These are phyloP conservation scores for Cheirogaleus medius DNA, from an alignment of 2,113 vertebrate genomes.

Conservation along the genomic window DNA sequence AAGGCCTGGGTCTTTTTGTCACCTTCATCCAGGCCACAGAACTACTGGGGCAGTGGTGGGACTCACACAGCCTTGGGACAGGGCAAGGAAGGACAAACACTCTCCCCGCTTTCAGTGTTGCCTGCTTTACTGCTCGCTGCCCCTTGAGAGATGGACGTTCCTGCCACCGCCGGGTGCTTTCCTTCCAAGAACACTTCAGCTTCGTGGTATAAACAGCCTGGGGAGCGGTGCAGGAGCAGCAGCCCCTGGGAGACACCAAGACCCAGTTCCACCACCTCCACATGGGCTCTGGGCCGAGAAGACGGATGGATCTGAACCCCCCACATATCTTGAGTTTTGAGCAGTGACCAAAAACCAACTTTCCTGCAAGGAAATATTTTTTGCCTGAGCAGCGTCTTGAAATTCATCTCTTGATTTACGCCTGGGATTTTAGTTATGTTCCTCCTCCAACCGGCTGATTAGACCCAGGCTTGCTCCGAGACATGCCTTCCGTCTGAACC, in stretches of 20 bases:
- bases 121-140: background rate
- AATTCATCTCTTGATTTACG: background rate
- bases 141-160: background rate
- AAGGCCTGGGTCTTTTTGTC: background rate
- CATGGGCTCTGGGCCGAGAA: background rate
- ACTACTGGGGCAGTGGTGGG: background rate
- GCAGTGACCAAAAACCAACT: background rate
- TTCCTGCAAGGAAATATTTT: constrained; percentile 17
- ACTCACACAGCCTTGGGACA: background rate
- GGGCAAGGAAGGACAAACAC: background rate
- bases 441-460: background rate
- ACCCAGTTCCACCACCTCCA: background rate
- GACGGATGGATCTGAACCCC: background rate
- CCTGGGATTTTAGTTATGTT: background rate
- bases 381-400: background rate
- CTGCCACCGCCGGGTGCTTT: background rate
- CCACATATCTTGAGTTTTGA: background rate
- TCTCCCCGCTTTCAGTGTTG: background rate
- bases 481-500: background rate
- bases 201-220: background rate
- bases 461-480: background rate
- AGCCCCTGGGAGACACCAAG: background rate
- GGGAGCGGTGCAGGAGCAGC: background rate
- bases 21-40: background rate
- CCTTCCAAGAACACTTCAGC: background rate